Percentiles rank a stretch among this genome's conserved stretches.
Evolutionary conservation across 1,140 invertebrate genomes (phyloP).

Genomic region (Lethrus apterus): DNA sequence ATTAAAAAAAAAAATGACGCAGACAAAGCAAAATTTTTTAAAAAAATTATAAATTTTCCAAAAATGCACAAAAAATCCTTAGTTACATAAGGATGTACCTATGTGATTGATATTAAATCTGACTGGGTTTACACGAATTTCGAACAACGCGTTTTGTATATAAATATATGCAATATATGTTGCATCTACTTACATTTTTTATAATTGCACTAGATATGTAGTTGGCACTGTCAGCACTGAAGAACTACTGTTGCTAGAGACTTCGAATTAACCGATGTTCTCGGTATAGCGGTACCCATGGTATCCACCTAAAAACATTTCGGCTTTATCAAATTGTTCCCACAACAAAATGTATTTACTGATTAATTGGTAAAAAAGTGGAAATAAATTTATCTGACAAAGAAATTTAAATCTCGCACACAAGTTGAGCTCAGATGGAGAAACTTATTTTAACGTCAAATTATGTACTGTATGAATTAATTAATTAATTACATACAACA

Average conservation of each 20-base stretch:
- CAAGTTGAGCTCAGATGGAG: too few relatives aligned
- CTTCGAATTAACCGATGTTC: slow-evolving; percentile 17
- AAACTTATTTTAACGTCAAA: too few relatives aligned
- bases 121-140: not conserved
- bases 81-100: not conserved
- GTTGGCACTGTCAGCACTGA: slow-evolving; percentile 27
- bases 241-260: slow-evolving; percentile 28
- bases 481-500: too few relatives aligned
- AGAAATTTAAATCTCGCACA: too few relatives aligned
- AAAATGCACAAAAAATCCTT: not conserved
- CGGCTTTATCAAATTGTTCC: not conserved
- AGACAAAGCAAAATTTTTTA: too few relatives aligned
- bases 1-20: too few relatives aligned
- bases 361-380: too few relatives aligned
- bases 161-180: not conserved
- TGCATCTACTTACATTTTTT: not conserved
- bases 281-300: slow-evolving; percentile 32
- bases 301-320: slow-evolving; percentile 25
- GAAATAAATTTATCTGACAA: too few relatives aligned
- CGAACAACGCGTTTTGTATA: not conserved
- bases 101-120: not conserved
- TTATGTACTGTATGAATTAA: too few relatives aligned
- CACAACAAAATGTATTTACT: too few relatives aligned
- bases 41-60: not conserved
- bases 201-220: slow-evolving; percentile 1